Conservation (phyloP, 2,113 vertebrate species). For the Psephotus haematonotus region DNA sequence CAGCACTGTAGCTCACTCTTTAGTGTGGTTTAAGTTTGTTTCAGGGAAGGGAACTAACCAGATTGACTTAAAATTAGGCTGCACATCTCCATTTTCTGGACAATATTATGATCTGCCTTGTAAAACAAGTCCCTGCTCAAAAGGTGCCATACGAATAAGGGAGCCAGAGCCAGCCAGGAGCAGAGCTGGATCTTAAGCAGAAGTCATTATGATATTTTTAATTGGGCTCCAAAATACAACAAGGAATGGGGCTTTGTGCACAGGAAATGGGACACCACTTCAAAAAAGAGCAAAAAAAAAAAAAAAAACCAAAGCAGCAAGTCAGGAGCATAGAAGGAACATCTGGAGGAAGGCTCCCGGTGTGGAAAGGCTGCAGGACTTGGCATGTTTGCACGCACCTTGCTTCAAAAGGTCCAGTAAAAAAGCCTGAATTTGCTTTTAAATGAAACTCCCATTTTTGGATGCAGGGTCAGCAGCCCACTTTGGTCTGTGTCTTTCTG, state of each 20-base stretch:
- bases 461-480: neutral
- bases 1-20: neutral
- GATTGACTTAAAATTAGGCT: neutral
- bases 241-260: neutral
- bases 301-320: neutral
- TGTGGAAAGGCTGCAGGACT: conserved; percentile 37
- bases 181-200: neutral
- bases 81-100: neutral
- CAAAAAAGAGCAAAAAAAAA: neutral
- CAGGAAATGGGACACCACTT: conserved; percentile 55
- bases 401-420: conserved; percentile 31
- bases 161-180: neutral
- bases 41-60: neutral
- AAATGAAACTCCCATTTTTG: neutral
- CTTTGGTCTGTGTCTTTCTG: neutral
- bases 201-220: neutral
- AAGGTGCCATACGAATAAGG: neutral
- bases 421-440: neutral
- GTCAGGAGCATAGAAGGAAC: neutral
- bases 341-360: conserved; percentile 32
- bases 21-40: neutral
- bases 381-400: conserved; percentile 45
- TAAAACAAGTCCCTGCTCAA: neutral
- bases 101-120: neutral
- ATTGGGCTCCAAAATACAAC: neutral